These are phyloP conservation scores for Kryptopterus vitreolus DNA, from an alignment of 2,797 vertebrate species.

Conservation along the genomic window DNA sequence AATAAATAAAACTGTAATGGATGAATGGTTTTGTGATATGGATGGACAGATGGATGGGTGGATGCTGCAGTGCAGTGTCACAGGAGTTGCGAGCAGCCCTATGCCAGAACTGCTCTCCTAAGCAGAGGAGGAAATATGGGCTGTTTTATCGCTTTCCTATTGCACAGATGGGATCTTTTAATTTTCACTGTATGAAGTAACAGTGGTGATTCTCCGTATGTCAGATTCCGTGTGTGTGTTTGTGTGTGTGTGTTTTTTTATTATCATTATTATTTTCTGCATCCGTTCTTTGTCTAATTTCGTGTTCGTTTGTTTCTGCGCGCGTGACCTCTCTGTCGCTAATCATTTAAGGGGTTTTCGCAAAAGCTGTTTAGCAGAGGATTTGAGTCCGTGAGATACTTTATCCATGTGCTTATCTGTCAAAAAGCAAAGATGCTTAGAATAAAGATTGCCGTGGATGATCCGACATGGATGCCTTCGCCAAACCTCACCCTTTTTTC, in stretches of 20 bases:
- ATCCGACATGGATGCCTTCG: background rate
- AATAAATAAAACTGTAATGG: conserved; percentile 6
- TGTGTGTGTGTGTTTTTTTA: background rate
- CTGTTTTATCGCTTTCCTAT: conserved; percentile 50
- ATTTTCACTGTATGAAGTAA: conserved; percentile 50
- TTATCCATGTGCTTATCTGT: background rate
- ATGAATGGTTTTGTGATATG: conserved; percentile 32
- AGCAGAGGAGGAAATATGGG: conserved; percentile 41
- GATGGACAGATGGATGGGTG: conserved; percentile 48
- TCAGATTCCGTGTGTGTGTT: too few relatives aligned
- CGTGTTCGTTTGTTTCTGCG: background rate
- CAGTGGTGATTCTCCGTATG: conserved; percentile 48
- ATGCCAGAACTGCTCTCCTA: conserved; percentile 39
- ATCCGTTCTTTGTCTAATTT: background rate
- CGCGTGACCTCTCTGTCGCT: background rate
- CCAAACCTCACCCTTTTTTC: background rate
- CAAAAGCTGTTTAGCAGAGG: conserved; percentile 2
- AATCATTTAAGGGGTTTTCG: conserved; percentile 4
- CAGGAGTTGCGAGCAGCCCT: conserved; percentile 36
- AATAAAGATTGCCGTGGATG: background rate
- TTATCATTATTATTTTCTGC: background rate
- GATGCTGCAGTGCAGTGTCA: conserved; percentile 32
- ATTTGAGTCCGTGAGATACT: background rate
- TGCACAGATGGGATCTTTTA: conserved; percentile 55
- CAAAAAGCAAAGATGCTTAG: background rate